Conservation (phyloP, 1,140 invertebrate genomes). For the Calliopsis andreniformis region DNA sequence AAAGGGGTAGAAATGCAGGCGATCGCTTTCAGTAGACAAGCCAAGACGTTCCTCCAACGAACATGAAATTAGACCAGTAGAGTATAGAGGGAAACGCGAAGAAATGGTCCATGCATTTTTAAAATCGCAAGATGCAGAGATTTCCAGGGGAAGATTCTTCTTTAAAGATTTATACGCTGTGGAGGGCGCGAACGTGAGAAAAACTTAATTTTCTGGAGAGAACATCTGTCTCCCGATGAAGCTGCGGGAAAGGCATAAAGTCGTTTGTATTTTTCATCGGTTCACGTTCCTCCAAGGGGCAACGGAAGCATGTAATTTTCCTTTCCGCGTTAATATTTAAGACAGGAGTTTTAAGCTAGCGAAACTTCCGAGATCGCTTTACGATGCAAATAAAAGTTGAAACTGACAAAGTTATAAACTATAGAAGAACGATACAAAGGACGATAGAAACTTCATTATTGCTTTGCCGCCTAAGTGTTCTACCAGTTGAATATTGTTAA, state of each 20-base stretch:
- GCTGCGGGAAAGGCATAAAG: neutral
- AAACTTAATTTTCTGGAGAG: neutral
- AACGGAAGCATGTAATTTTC: neutral
- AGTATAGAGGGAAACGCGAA: too few relatives aligned
- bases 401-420: too few relatives aligned
- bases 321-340: neutral
- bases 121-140: neutral
- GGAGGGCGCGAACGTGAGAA: neutral
- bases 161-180: neutral
- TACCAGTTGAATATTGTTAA: too few relatives aligned
- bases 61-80: too few relatives aligned
- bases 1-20: too few relatives aligned
- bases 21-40: too few relatives aligned
- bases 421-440: too few relatives aligned
- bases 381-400: neutral
- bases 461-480: too few relatives aligned
- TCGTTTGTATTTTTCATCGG: slow-evolving; percentile 17
- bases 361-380: slow-evolving; percentile 2
- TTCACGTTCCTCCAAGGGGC: too few relatives aligned
- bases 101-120: too few relatives aligned
- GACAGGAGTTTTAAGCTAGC: neutral
- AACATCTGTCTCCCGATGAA: neutral
- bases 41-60: too few relatives aligned
- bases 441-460: too few relatives aligned
- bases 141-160: neutral